These are phyloP conservation scores for Alosa alosa DNA, from an alignment of 2,113 vertebrate species.

Conservation along the genomic window DNA sequence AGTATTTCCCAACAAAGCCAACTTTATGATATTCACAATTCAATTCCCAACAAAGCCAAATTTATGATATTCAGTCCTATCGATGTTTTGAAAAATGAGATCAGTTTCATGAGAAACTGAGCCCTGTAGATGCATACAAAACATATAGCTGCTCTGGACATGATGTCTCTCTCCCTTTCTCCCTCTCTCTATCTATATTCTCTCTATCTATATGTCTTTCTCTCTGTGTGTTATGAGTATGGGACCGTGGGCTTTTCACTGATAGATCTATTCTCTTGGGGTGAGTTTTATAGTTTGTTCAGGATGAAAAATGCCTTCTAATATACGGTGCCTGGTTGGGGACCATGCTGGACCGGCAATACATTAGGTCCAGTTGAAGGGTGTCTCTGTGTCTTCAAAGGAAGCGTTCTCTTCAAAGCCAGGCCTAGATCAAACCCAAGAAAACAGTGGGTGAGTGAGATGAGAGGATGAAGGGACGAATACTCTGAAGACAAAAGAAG, in stretches of 20 bases:
- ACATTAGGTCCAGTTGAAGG: conserved; percentile 43
- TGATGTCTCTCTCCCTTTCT: background rate
- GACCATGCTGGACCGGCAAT: conserved; percentile 41
- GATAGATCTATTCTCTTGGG: background rate
- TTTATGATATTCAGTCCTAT: too few species aligned
- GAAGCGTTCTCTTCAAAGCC: conserved; percentile 58
- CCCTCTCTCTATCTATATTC: background rate
- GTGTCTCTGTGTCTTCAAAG: conserved; percentile 39
- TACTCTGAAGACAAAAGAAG: conserved; percentile 31
- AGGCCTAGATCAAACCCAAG: conserved; percentile 48
- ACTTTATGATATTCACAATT: too few species aligned
- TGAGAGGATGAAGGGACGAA: conserved; percentile 17
- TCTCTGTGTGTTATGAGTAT: background rate
- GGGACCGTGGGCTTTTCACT: background rate
- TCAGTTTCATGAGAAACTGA: too few species aligned
- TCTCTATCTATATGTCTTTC: background rate
- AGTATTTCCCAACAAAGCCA: too few species aligned
- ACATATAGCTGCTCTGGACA: background rate
- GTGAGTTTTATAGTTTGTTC: conserved; percentile 8
- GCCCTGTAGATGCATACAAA: background rate
- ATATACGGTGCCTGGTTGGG: conserved; percentile 38
- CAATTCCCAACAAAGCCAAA: too few species aligned
- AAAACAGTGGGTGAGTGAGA: conserved; percentile 45
- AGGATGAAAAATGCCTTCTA: conserved; percentile 41
- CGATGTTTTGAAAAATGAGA: too few species aligned